Evolutionary conservation across 2,113 vertebrate species (phyloP).

Genomic region (Smithornis capensis): DNA sequence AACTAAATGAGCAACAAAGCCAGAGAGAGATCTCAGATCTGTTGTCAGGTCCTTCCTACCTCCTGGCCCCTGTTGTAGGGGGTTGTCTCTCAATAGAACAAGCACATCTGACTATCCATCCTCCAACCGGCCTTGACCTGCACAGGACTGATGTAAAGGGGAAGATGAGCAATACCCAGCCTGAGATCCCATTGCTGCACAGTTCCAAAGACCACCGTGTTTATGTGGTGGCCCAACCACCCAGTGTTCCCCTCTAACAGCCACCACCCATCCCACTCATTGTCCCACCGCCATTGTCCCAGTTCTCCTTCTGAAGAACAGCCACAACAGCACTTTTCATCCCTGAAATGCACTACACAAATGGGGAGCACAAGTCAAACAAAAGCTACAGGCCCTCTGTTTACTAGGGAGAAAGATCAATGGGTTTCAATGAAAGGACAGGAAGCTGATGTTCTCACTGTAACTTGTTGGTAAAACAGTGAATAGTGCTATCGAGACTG

Average conservation of each 20-base stretch:
- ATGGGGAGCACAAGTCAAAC: constrained; percentile 55
- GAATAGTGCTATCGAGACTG: constrained; percentile 50
- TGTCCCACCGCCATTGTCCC: constrained; percentile 5
- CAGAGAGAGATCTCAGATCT: not conserved
- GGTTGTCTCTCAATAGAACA: not conserved
- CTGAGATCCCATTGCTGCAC: not conserved
- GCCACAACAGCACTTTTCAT: constrained; percentile 57
- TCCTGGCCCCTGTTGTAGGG: accelerated
- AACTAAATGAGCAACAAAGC: not conserved
- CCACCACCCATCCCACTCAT: not conserved
- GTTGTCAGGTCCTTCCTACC: not conserved
- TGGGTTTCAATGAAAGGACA: constrained; percentile 72
- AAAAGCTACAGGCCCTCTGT: constrained; percentile 67
- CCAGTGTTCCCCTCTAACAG: not conserved
- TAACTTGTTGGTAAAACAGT: constrained; percentile 62
- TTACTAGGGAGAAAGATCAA: constrained; percentile 67
- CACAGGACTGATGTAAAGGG: not conserved
- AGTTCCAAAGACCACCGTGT: not conserved
- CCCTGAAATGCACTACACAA: constrained; percentile 48
- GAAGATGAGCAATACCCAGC: not conserved
- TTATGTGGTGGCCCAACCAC: not conserved
- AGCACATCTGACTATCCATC: not conserved
- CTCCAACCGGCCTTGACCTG: not conserved
- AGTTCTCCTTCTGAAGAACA: constrained; percentile 27
- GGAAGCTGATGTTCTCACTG: constrained; percentile 68